A percentile compares a stretch with the other conserved stretches of the same genome.
Conservation (phyloP, 2,113 vertebrate genomes). For the Oenanthe melanoleuca region DNA sequence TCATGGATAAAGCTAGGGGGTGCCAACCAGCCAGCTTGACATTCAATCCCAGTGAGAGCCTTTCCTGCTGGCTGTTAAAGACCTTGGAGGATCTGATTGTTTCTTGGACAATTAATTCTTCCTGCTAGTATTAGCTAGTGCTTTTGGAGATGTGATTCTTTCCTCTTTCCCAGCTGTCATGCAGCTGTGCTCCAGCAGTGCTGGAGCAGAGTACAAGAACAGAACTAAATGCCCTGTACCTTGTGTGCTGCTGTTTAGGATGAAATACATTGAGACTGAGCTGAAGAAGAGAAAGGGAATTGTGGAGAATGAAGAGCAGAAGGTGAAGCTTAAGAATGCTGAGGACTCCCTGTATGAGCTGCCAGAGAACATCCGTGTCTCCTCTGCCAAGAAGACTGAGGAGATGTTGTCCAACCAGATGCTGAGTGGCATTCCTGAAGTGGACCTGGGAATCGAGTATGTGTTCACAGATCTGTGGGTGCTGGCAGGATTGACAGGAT, state of each 20-base stretch:
- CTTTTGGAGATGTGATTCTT: not conserved
- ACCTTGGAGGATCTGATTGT: not conserved
- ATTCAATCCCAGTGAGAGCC: not conserved
- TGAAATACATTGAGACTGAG: slow-evolving; percentile 99
- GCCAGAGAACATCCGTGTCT: slow-evolving; percentile 92
- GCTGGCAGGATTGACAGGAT: not conserved
- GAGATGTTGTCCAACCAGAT: slow-evolving; percentile 99
- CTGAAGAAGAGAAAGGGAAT: slow-evolving; percentile 95
- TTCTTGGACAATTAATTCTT: not conserved
- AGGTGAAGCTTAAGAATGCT: slow-evolving; percentile 90
- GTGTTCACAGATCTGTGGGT: slow-evolving; percentile 22
- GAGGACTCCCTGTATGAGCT: slow-evolving; percentile 95
- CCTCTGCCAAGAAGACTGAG: slow-evolving; percentile 96
- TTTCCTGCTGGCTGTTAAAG: not conserved
- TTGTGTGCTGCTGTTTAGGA: slow-evolving; percentile 74
- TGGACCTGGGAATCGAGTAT: slow-evolving; percentile 95
- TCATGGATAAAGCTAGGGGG: not conserved
- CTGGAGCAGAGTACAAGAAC: not conserved
- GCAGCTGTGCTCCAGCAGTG: not conserved
- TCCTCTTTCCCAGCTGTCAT: not conserved
- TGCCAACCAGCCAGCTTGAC: not conserved
- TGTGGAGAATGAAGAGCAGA: slow-evolving; percentile 91
- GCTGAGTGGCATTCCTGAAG: slow-evolving; percentile 97
- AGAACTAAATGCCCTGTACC: not conserved
- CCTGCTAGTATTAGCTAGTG: not conserved